Evolutionary conservation across 2,888 invertebrate genomes (phyloP).

Genomic region (Notodonta ziczac): DNA sequence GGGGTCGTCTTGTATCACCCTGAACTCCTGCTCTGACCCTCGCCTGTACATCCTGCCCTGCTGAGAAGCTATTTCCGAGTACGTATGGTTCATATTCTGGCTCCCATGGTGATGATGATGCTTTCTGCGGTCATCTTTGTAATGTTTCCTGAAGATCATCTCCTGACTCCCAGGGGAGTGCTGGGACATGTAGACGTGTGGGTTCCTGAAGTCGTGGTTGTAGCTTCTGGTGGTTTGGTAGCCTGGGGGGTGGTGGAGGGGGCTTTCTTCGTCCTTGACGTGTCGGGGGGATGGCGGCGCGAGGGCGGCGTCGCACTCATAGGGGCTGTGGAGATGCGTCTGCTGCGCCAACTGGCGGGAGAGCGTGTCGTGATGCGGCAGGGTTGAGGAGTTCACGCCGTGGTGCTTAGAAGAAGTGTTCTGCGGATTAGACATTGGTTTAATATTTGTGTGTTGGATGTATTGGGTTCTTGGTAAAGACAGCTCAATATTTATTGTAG

Average conservation of each 20-base stretch:
- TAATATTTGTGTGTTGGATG: conserved; percentile 3
- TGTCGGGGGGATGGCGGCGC: conserved; percentile 79
- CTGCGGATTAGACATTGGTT: conserved; percentile 76
- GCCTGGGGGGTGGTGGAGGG: conserved; percentile 71
- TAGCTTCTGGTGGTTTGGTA: conserved; percentile 78
- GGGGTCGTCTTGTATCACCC: conserved; percentile 88
- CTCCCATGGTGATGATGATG: conserved; percentile 83
- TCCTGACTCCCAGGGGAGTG: conserved; percentile 78
- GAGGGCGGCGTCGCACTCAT: conserved; percentile 78
- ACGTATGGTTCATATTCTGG: conserved; percentile 88
- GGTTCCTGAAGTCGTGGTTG: conserved; percentile 78
- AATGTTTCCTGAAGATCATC: conserved; percentile 78
- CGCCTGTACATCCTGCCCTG: conserved; percentile 79
- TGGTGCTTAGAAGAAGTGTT: conserved; percentile 94
- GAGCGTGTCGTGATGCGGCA: conserved; percentile 86
- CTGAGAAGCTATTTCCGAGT: conserved; percentile 88
- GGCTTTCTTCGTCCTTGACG: conserved; percentile 74
- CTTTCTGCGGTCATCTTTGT: conserved; percentile 76
- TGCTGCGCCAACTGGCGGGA: conserved; percentile 75
- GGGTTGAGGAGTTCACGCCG: conserved; percentile 87
- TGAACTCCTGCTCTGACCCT: conserved; percentile 83
- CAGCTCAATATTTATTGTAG: conserved; percentile 45
- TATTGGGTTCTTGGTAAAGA: conserved; percentile 26
- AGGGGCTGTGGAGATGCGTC: conserved; percentile 82
- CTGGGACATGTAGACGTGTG: conserved; percentile 79